Evolutionary conservation across 2,797 vertebrate genomes (phyloP).

Genomic region (Delichon dasypus): DNA sequence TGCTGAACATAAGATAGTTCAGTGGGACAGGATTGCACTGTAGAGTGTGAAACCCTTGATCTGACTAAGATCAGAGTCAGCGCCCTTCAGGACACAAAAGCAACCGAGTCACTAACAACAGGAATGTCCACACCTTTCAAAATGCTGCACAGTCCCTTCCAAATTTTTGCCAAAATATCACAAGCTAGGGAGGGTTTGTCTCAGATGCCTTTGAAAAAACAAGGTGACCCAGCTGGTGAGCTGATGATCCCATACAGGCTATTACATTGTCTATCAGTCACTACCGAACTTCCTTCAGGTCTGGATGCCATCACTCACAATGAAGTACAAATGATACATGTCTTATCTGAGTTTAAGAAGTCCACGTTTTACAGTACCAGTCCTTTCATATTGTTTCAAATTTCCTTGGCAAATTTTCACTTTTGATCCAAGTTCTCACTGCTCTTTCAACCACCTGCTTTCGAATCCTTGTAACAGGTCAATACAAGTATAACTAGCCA

Average conservation of each 20-base stretch:
- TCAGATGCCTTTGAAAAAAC: background rate
- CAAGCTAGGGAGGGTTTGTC: background rate
- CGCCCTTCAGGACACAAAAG: background rate
- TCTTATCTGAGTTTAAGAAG: background rate
- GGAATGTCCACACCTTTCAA: background rate
- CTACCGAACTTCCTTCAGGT: background rate
- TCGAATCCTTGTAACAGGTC: background rate
- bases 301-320: background rate
- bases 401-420: background rate
- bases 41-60: background rate
- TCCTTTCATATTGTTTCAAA: background rate
- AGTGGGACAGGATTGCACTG: background rate
- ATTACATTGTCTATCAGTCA: background rate
- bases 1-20: background rate
- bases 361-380: background rate
- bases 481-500: background rate
- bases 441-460: background rate
- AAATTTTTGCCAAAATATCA: background rate
- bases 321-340: background rate
- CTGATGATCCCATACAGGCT: background rate
- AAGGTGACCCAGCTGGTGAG: background rate
- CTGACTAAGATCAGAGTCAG: background rate
- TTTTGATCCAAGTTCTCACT: background rate
- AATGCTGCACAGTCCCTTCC: background rate
- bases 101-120: background rate